phyloP scores from a whole-genome alignment of 2,888 invertebrate genomes.

The Cephonodes hylas region DNA sequence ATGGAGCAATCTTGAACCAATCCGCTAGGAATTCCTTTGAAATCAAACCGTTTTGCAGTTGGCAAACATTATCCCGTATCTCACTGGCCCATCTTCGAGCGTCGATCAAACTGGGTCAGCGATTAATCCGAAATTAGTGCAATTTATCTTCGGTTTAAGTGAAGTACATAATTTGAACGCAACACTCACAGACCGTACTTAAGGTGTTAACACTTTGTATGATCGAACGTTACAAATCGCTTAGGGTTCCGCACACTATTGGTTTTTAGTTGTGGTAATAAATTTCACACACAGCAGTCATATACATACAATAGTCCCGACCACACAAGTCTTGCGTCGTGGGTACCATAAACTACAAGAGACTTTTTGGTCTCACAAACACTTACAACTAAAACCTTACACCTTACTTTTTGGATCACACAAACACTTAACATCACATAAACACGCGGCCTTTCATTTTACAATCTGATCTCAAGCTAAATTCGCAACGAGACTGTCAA shows the following conservation, averaged over 20 bases:
- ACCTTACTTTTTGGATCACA: no score
- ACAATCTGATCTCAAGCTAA: no score
- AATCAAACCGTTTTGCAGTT: not conserved
- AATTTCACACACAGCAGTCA: no score
- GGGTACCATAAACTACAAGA: no score
- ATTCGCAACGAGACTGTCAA: no score
- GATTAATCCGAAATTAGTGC: constrained; percentile 41
- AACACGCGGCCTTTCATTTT: no score
- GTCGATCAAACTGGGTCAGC: constrained; percentile 16
- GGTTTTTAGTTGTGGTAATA: not conserved
- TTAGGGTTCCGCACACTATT: constrained; percentile 46
- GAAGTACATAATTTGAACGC: constrained; percentile 54
- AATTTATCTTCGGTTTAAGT: constrained; percentile 45
- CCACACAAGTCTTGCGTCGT: no score
- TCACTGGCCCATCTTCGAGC: not conserved
- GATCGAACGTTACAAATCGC: constrained; percentile 62
- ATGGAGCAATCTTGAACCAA: not conserved
- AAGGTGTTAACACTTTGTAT: constrained; percentile 60
- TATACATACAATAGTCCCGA: no score
- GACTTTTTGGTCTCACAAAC: no score
- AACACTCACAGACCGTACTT: constrained; percentile 57
- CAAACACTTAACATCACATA: no score
- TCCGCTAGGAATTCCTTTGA: not conserved
- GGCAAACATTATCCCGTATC: not conserved
- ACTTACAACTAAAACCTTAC: no score